phyloP scores from a whole-genome alignment of 2,113 vertebrate genomes.

The Boulengeromyrus knoepffleri region DNA sequence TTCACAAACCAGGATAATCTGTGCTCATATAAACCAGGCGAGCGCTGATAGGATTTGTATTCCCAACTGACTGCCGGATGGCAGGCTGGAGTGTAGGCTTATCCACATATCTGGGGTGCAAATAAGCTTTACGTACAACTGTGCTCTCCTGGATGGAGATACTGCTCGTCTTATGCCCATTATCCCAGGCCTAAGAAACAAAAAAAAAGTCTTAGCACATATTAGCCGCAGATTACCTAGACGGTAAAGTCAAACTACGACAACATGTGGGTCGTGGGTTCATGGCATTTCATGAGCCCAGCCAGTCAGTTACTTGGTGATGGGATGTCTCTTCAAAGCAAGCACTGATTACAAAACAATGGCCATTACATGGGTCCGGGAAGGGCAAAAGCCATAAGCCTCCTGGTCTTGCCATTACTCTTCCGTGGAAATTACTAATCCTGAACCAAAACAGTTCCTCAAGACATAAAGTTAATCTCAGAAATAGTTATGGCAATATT shows the following conservation, averaged over 20 bases:
- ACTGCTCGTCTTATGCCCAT: conserved; percentile 36
- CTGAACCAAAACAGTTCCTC: background rate
- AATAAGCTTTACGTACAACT: conserved; percentile 11
- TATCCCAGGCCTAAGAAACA: conserved; percentile 17
- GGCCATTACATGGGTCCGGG: background rate
- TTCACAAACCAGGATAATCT: conserved; percentile 12
- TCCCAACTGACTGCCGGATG: background rate
- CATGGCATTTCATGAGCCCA: background rate
- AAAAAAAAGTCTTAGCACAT: background rate
- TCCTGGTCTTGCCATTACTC: background rate
- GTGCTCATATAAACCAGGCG: background rate
- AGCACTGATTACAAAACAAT: conserved; percentile 5
- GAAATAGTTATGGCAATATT: background rate
- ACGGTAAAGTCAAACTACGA: background rate
- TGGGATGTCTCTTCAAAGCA: background rate
- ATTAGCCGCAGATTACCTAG: background rate
- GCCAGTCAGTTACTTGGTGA: background rate
- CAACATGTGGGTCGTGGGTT: background rate
- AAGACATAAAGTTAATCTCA: background rate
- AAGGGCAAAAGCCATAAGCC: background rate
- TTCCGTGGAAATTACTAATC: background rate
- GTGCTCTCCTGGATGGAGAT: background rate
- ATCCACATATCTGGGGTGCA: background rate
- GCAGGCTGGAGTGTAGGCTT: background rate
- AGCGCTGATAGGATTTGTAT: background rate